Evolutionary conservation across 2,888 invertebrate species (phyloP).

Genomic region (Leucophenga montana): DNA sequence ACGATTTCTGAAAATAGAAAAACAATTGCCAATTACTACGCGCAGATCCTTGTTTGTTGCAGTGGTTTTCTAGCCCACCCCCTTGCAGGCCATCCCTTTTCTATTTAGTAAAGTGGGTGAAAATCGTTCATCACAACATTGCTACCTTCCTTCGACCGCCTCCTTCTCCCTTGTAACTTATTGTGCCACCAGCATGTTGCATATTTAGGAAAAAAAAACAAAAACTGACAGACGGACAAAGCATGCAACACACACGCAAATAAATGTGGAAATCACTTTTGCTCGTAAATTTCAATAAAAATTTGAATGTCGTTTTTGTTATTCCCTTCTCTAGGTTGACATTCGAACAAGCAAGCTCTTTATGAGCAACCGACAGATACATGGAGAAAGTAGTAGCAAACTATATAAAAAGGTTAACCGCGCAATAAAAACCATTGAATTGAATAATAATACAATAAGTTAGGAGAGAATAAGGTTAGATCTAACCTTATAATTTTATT

Average conservation of each 20-base stretch:
- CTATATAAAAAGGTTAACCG: no score
- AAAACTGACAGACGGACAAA: conserved; percentile 23
- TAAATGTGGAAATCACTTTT: conserved; percentile 65
- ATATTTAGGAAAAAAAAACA: conserved; percentile 20
- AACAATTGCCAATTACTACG: conserved; percentile 64
- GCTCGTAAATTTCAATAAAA: conserved; percentile 67
- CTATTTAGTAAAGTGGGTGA: not conserved
- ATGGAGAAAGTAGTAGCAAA: no score
- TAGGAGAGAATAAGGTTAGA: no score
- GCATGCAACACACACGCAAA: conserved; percentile 28
- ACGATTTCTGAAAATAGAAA: conserved; percentile 44
- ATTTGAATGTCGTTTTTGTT: conserved; percentile 53
- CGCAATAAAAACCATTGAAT: no score
- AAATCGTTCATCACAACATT: conserved; percentile 17
- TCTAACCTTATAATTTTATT: no score
- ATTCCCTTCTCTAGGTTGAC: not conserved
- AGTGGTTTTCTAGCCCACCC: conserved; percentile 15
- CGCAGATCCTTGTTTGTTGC: conserved; percentile 31
- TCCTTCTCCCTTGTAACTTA: no score
- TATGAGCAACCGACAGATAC: no score
- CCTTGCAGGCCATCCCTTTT: not conserved
- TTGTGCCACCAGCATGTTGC: conserved; percentile 6
- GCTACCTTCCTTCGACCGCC: not conserved
- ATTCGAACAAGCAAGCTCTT: no score
- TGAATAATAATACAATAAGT: no score